Evolutionary conservation across 1,140 invertebrate genomes (phyloP), one percentile per base, ranked within the genome.

Genomic region (Phenacoccus solenopsis): DNA sequence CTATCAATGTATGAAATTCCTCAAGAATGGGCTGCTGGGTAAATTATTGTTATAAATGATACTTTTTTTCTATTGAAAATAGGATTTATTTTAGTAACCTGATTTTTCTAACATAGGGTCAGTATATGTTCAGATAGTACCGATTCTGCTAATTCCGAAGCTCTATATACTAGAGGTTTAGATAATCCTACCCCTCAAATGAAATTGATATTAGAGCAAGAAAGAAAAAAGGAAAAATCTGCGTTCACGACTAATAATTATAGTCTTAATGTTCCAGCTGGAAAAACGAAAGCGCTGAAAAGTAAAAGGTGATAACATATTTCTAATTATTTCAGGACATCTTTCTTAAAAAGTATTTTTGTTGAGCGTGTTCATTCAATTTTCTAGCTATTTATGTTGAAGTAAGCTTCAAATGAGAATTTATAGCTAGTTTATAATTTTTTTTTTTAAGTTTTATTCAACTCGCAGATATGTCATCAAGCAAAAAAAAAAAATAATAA

Each of bases 101-200:
- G 16, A 9, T 9, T 49, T 49, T 49, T 49, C 2, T 49, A 9
- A n/a, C 38, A n/a, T 38, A 64, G 59, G 12, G 25, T 25, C 25
- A 27, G 59, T 64, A 27, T 64, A 64, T 25, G 10, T 16, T 64
- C 59, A 25, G 59, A 64, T 16, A 64, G 59, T 16, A 25, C 59
- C 22, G 59, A 64, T 64, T 64, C 59, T 3, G 59, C 59, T 2
- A 64, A 64, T 64, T 64, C 59, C 16, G 59, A 64, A 24, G 59
- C 59, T 64, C 59, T 64, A 24, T 64, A 64, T 64, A 64, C 59
- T 64, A 9, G 59, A 3, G 59, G 59, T 24, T 27, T 64, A 64
- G 59, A 64, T 64, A 64, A 64, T 64, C 59, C 59, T 24, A 64
- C 59, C 25, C 59, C 59, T 10, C 59, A 64, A 25, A 64, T 64